Percentiles rank a stretch among this genome's conserved stretches.
Conservation (phyloP, 1,140 invertebrate genomes). For the Helicorthomorpha holstii region DNA sequence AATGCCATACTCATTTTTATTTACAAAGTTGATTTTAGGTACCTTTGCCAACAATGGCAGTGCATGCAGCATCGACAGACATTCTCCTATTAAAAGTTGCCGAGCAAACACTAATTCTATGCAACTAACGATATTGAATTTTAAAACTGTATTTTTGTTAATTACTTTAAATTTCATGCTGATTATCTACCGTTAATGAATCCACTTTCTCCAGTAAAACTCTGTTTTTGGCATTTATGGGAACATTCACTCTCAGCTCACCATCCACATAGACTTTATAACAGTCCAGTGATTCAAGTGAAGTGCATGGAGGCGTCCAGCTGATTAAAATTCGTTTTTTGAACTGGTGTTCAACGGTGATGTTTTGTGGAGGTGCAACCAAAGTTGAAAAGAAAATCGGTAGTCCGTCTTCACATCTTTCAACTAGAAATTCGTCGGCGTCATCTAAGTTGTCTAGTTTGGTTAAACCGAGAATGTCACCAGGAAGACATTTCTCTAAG, state of each 20-base stretch:
- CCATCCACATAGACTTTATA: constrained; percentile 97
- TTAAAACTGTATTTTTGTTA: neutral
- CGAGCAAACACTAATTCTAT: constrained; percentile 87
- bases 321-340: constrained; percentile 96
- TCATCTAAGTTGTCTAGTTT: neutral
- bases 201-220: constrained; percentile 95
- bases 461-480: neutral
- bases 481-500: neutral
- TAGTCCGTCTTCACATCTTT: neutral
- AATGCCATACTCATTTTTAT: neutral
- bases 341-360: constrained; percentile 92
- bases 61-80: constrained; percentile 85
- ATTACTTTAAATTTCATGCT: neutral
- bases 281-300: constrained; percentile 58
- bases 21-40: constrained; percentile 5
- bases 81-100: constrained; percentile 73
- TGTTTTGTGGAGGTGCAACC: constrained; percentile 89
- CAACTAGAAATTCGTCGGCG: neutral
- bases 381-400: constrained; percentile 77
- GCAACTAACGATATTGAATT: constrained; percentile 43
- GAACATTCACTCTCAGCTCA: constrained; percentile 83
- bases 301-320: constrained; percentile 74
- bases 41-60: constrained; percentile 74
- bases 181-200: constrained; percentile 20
- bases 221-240: constrained; percentile 81